Percentiles rank a stretch among this genome's conserved stretches.
Evolutionary conservation across 2,113 vertebrate genomes (phyloP).

Genomic region (Hiodon alosoides): DNA sequence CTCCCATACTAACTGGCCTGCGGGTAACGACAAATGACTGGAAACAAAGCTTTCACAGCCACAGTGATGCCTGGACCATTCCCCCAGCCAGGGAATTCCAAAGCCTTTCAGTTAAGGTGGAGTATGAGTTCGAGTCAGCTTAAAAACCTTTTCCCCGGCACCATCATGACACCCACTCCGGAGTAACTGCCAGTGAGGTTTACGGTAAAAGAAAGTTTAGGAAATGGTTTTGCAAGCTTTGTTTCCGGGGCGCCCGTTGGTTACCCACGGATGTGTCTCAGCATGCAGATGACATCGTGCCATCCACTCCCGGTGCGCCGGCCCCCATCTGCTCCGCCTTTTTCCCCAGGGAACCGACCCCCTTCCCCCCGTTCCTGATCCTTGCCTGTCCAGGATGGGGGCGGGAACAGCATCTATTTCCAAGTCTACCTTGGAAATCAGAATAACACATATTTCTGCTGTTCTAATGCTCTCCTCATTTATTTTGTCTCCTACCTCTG

Average conservation of each 20-base stretch:
- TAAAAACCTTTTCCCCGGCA: too few species aligned
- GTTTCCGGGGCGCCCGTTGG: conserved; percentile 40
- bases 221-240: conserved; percentile 43
- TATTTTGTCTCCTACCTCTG: conserved; percentile 31
- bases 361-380: conserved; percentile 28
- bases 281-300: conserved; percentile 41
- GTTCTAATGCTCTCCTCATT: conserved; percentile 36
- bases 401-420: conserved; percentile 24
- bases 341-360: conserved; percentile 35
- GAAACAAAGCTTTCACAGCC: conserved; percentile 9
- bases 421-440: conserved; percentile 53
- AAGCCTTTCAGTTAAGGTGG: too few species aligned
- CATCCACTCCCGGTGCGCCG: conserved; percentile 32
- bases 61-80: not conserved
- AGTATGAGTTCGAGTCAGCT: too few species aligned
- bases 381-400: conserved; percentile 31
- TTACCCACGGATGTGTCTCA: conserved; percentile 47
- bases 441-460: conserved; percentile 79
- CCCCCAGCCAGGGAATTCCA: too few species aligned
- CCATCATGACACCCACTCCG: too few species aligned
- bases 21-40: not conserved
- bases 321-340: conserved; percentile 44
- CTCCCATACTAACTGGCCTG: not conserved
- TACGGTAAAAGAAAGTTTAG: too few species aligned
- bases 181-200: too few species aligned